Conservation (phyloP, 1,140 invertebrate genomes). For the Drosophila sucinea region DNA sequence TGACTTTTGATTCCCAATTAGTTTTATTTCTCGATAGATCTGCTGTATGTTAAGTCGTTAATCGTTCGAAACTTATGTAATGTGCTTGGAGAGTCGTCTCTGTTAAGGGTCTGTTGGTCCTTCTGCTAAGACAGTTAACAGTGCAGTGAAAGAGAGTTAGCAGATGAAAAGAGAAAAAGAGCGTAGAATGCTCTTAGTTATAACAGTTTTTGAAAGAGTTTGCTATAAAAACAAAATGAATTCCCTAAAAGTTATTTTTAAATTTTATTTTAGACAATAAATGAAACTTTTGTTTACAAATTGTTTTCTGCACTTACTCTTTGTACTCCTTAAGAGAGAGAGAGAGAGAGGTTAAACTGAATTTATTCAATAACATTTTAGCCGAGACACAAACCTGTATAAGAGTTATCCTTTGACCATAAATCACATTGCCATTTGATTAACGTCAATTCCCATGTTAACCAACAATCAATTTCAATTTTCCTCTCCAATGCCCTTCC, state of each 20-base stretch:
- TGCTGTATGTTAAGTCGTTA: constrained; percentile 19
- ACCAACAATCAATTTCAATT: constrained; percentile 43
- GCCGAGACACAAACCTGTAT: constrained; percentile 43
- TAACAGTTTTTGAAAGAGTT: background rate
- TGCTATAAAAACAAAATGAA: background rate
- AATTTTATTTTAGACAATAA: too few relatives aligned
- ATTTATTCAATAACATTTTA: constrained; percentile 18
- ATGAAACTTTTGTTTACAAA: too few relatives aligned
- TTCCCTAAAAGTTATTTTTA: too few relatives aligned
- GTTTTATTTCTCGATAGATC: constrained; percentile 19
- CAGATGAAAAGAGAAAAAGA: background rate
- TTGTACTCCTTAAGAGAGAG: too few relatives aligned
- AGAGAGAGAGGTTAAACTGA: too few relatives aligned
- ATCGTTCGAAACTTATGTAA: constrained; percentile 61
- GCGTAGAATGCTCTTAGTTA: background rate
- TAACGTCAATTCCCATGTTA: constrained; percentile 37
- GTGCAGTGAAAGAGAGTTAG: background rate
- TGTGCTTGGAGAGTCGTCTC: constrained; percentile 1
- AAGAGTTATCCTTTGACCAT: constrained; percentile 41
- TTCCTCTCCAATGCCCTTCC: background rate
- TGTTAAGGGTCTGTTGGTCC: background rate
- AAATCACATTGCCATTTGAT: constrained; percentile 57
- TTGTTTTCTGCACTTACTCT: too few relatives aligned
- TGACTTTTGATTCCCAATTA: background rate
- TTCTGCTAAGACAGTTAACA: constrained; percentile 23